Conservation (phyloP, 2,888 invertebrate species). For the Escarpia spicata region DNA sequence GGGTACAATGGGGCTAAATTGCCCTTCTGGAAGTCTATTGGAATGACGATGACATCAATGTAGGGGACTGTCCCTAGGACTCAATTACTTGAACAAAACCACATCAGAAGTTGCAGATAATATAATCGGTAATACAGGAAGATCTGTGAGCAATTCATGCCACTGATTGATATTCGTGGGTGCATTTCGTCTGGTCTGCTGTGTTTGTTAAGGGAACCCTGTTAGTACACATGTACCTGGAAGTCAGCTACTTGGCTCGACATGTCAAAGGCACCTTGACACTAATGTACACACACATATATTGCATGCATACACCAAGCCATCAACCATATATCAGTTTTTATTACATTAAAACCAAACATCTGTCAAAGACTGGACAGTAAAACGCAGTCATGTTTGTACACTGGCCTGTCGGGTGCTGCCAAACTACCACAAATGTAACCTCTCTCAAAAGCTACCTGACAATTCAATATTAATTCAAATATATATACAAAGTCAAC, state of each 20-base stretch:
- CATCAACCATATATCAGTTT: not conserved
- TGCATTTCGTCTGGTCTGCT: not conserved
- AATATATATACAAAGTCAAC: too few species aligned
- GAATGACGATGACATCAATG: not conserved
- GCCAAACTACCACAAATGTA: too few species aligned
- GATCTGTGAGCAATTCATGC: not conserved
- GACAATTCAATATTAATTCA: too few species aligned
- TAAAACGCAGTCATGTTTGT: too few species aligned
- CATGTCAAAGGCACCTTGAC: not conserved
- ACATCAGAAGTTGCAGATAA: not conserved
- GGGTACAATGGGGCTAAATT: not conserved
- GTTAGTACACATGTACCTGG: not conserved
- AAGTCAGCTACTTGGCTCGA: too few species aligned
- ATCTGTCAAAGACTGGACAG: not conserved
- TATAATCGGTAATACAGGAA: not conserved
- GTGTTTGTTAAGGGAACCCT: not conserved
- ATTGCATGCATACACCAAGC: too few species aligned
- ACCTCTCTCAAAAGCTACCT: too few species aligned
- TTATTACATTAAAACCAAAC: not conserved
- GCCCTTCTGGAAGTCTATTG: not conserved
- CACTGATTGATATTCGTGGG: not conserved
- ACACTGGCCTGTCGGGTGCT: too few species aligned
- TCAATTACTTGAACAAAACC: not conserved
- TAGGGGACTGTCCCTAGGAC: not conserved
- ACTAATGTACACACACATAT: not conserved